These are phyloP conservation scores for Drosophila fuyamai DNA, from an alignment of 1,140 invertebrate species.

Conservation along the genomic window DNA sequence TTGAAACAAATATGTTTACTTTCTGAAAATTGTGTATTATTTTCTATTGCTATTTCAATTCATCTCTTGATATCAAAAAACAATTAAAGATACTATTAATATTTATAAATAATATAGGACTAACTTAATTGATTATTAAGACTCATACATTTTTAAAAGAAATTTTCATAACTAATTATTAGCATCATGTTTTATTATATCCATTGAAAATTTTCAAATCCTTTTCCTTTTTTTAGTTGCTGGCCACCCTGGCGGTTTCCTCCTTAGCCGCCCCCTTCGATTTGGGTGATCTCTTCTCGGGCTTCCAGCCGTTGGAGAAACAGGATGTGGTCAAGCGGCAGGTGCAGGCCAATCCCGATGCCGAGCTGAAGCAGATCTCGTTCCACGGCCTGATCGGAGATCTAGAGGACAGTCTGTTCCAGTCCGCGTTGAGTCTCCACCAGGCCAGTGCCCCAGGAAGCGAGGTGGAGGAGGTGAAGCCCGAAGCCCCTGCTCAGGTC, in stretches of 20 bases:
- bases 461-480: conserved; percentile 53
- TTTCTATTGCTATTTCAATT: too few species aligned
- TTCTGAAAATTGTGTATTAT: too few species aligned
- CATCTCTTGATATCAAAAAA: too few species aligned
- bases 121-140: too few species aligned
- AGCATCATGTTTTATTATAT: too few species aligned
- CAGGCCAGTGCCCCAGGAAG: conserved; percentile 47
- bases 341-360: conserved; percentile 59
- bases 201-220: neutral
- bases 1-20: too few species aligned
- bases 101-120: too few species aligned
- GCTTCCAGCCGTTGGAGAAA: conserved; percentile 37
- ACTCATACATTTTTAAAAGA: too few species aligned
- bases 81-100: too few species aligned
- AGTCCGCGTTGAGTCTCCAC: conserved; percentile 67
- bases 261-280: conserved; percentile 53
- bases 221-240: conserved; percentile 11
- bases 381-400: conserved; percentile 71
- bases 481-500: conserved; percentile 4
- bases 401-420: conserved; percentile 72
- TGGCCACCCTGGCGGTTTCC: conserved; percentile 31
- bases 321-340: conserved; percentile 72
- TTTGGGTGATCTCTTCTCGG: conserved; percentile 51
- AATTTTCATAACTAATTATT: too few species aligned
- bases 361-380: conserved; percentile 71